These are phyloP conservation scores for Crotalus helleri DNA, from an alignment of 2,113 vertebrate genomes.

Conservation along the genomic window DNA sequence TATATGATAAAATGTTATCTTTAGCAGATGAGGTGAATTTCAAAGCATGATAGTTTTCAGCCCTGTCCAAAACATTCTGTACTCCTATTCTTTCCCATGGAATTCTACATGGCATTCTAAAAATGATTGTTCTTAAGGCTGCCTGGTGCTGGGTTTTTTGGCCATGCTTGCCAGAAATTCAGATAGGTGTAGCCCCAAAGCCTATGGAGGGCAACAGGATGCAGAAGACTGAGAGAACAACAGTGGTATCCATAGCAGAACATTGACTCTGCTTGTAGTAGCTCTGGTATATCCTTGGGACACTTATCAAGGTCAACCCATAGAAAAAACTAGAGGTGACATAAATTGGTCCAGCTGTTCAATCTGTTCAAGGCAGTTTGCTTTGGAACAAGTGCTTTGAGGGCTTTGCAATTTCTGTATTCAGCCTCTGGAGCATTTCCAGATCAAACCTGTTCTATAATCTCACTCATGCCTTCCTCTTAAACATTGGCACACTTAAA, in stretches of 20 bases:
- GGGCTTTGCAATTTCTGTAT: not conserved
- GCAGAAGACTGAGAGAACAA: not conserved
- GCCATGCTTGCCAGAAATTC: not conserved
- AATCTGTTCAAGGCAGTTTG: not conserved
- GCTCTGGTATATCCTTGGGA: not conserved
- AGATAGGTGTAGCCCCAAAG: not conserved
- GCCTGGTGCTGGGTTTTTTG: not conserved
- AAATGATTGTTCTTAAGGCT: not conserved
- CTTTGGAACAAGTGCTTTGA: not conserved
- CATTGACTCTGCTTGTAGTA: not conserved
- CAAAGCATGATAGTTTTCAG: not conserved
- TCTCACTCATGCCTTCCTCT: not conserved
- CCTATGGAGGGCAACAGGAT: not conserved
- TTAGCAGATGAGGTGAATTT: not conserved
- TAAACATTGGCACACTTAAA: rapidly evolving
- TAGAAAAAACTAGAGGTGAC: not conserved
- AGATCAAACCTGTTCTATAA: not conserved
- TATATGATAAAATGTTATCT: not conserved
- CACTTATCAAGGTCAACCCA: not conserved
- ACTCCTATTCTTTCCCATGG: not conserved
- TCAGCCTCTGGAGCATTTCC: not conserved
- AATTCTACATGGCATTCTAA: not conserved
- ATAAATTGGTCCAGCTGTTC: not conserved
- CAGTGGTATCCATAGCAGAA: not conserved
- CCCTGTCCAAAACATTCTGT: not conserved